A percentile compares a stretch with the other conserved stretches of the same genome.
Conservation (phyloP, 2,797 vertebrate species). For the Epinephelus awoara region DNA sequence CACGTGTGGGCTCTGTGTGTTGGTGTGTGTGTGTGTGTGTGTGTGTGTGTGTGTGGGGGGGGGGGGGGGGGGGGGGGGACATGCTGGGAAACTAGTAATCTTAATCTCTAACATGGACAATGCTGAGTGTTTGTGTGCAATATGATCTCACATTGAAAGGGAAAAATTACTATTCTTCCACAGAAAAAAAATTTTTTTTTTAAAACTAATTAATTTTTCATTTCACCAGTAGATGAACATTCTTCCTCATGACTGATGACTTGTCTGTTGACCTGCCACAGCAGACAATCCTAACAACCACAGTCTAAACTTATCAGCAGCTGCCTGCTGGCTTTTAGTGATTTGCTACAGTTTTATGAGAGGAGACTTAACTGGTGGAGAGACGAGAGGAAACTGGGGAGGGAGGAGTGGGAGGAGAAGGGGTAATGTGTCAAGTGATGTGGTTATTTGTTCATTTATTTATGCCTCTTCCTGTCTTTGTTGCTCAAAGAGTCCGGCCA, state of each 20-base stretch:
- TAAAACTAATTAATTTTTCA: background rate
- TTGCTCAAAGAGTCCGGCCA: conserved; percentile 51
- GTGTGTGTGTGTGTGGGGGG: no score
- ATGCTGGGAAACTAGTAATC: background rate
- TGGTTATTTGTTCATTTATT: conserved; percentile 83
- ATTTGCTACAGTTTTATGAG: conserved; percentile 9
- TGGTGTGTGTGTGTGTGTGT: background rate
- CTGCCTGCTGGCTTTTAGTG: background rate
- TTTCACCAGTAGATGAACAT: background rate
- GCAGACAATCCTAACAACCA: background rate
- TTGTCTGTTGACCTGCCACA: background rate
- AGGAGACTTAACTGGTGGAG: conserved; percentile 6
- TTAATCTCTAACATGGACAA: background rate
- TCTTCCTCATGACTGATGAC: background rate
- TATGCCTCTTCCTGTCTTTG: conserved; percentile 87
- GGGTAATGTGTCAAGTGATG: conserved; percentile 45
- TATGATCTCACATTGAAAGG: background rate
- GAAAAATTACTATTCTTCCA: background rate
- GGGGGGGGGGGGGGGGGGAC: no score
- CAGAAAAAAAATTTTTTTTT: background rate
- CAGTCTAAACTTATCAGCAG: background rate
- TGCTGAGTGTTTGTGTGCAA: no score
- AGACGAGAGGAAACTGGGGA: conserved; percentile 23
- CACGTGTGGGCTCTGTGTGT: background rate
- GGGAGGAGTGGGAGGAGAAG: background rate